Base-by-base conservation (phyloP, 2,797 vertebrate species). In the Balearica regulorum region DNA sequence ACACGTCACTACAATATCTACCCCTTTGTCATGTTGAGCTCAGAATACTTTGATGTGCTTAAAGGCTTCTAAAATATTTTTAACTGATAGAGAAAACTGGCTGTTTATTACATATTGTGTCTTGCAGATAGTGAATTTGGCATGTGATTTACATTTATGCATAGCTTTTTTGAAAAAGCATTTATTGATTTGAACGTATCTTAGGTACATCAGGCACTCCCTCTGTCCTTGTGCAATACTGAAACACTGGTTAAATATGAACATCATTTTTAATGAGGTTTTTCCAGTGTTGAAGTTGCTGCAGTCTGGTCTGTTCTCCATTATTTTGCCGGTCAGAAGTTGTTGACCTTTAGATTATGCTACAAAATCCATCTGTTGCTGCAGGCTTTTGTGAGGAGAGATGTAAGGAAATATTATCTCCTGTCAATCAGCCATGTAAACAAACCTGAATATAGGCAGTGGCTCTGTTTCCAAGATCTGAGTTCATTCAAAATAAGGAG, bases 311-410 rank as follows among this genome's bases (percentile, higher is more conserved):
- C 86, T 92, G 70, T 83, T 94, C 83, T 79, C 68, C 61, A 16
- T 89, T 85, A 92, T 60, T 91, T 83, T 93, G 31, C 57, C 29
- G 87, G 83, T 89, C 88, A 93, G 83, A 93, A 95, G 58, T 62
- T 93, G 83, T 69, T 94, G 89, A 94, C 92, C 88, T 96, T 95
- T 93, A 92, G 81, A 93, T 93, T 87, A 68, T 87, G 68, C 86
- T 87, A 79, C 81, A 93, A 92, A 95, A 92, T 72, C 83, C 93
- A 93, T 95, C 94, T 95, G 88, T 96, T 94, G 93, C 92, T 95
- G 68, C 75, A 89, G 86, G 78, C 88, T 83, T 92, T 91, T 72
- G 68, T 70, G 90, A 78, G 87, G 33, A 87, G 26, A 83, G 60
- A 85, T 92, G 75, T 79, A 77, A 95, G 84, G 86, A 95, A 95